Evolutionary conservation across 1,140 invertebrate genomes (phyloP), one percentile per base, ranked within the genome.

Genomic region (Zaprionus camerounensis): DNA sequence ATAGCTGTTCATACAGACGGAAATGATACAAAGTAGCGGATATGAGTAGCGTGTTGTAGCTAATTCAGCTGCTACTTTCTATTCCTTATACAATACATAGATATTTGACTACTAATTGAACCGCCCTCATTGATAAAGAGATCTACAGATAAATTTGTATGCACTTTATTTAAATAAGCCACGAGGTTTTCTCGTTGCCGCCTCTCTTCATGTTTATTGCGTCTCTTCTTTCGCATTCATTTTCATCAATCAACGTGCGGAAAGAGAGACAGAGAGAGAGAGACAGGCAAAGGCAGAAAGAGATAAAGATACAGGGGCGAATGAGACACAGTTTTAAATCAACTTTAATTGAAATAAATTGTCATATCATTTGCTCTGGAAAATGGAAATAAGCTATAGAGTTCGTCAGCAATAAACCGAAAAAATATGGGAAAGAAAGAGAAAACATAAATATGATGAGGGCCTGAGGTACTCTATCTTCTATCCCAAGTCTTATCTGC

Each of bases 321-420:
- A 20, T 20, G 46, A 51, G 46, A 49, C 58, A 86, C 71, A 84
- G 66, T 81, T 88, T 76, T 88, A 88, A 88, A 88, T 88, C 84
- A 88, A 84, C 84, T 90, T 90, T 88, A 88, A 88, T 88, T 88
- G 84, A 88, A 88, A 88, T 88, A 88, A 88, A 88, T 88, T 88
- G 84, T 84, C 84, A 84, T 79, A 83, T 87, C 83, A 86, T 86
- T 76, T 85, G 82, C 55, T 66, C 76, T 71, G 65, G 49, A 68
- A 78, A 78, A 61, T 59, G 49, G 41, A 69, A 65, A 75, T 70
- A 77, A 74, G 61, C 51, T 17, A 44, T 17, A 0, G 28, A 57
- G 58, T 13, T 41, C n/a, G 20, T 11, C 20, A 34, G 31, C 67
- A 67, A 74, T 55, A 26, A 53, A 70, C 71, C 31, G 22, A 53